Conservation (phyloP, 1,140 invertebrate genomes). For the Acromyrmex charruanus region DNA sequence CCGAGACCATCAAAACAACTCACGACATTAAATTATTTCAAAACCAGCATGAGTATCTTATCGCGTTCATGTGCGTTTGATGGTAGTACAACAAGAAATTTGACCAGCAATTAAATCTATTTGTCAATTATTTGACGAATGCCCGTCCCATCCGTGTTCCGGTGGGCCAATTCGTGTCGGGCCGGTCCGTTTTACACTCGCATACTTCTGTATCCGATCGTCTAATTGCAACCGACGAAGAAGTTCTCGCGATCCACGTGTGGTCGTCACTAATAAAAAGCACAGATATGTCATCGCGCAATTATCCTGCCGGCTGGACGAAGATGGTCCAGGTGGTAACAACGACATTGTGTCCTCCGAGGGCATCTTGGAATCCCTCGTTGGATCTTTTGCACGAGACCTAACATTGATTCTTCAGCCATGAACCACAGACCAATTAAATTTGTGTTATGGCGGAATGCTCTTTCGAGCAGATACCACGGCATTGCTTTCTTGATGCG, state of each 20-base stretch:
- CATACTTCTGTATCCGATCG: slow-evolving; percentile 70
- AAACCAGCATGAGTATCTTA: slow-evolving; percentile 69
- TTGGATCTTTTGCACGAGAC: background rate
- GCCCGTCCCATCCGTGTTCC: slow-evolving; percentile 37
- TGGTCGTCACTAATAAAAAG: slow-evolving; percentile 66
- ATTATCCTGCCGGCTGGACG: slow-evolving; percentile 58
- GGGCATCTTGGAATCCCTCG: slow-evolving; percentile 14
- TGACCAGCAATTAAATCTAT: slow-evolving; percentile 80
- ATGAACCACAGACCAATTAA: slow-evolving; percentile 25
- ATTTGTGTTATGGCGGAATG: slow-evolving; percentile 55
- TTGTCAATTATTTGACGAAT: slow-evolving; percentile 81
- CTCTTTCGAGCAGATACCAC: slow-evolving; percentile 45
- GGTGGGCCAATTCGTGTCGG: slow-evolving; percentile 53
- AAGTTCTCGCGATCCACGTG: slow-evolving; percentile 50
- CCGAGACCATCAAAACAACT: background rate
- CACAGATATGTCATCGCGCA: slow-evolving; percentile 67
- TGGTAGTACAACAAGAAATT: slow-evolving; percentile 58
- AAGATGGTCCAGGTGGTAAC: slow-evolving; percentile 54
- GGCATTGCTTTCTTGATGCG: slow-evolving; percentile 27
- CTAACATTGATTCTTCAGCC: slow-evolving; percentile 3
- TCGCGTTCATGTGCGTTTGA: slow-evolving; percentile 20
- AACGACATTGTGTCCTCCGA: slow-evolving; percentile 51
- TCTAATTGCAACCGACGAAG: slow-evolving; percentile 71
- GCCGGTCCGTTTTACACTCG: slow-evolving; percentile 77
- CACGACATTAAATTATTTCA: slow-evolving; percentile 64